Evolutionary conservation across 2,797 vertebrate species (phyloP), one percentile per base, ranked within the genome.

Genomic region (Tachyglossus aculeatus): DNA sequence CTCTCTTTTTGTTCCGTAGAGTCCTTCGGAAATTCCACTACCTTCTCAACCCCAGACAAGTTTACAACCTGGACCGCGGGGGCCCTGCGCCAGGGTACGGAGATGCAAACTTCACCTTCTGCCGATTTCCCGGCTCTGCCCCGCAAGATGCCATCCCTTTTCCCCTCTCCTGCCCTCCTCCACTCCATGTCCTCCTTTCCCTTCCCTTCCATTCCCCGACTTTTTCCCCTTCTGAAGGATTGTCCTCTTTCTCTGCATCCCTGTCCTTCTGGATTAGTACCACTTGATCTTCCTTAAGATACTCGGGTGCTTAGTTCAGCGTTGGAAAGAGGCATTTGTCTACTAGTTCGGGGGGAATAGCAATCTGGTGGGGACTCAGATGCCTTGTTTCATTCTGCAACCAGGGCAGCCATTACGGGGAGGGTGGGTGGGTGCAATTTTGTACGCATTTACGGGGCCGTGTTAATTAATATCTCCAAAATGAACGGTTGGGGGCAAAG

Each of bases 11-110:
- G 55, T 41, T 40, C 2, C 16, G 6, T 45, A 98, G 97, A 76
- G 95, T 98, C 9, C 91, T 98, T 74, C 93, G 96, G 84, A 98
- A 98, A 89, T 97, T 98, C 78, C 94, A 96, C 85, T 98, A 98
- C 82, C 92, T 98, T 38, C 93, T 98, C 65, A 98, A 98, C 87
- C 97, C 97, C 16, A 91, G 96, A 82, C 97, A 98, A 86, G 96
- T 98, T 81, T 97, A 97, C 93, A 98, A 92, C 89, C 82, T 98
- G 93, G 96, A 97, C 36, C 93, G 84, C 2, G 96, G 95, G 0
- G 96, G 97, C 2, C 97, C 97, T 1, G 90, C 89, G 9, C 91
- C 93, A 2, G 96, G 97, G 97, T 98, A 91, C 0, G 86, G 48
- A 71, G 69, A 14, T 36, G 8, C 33, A 22, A 4, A 1, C n/a